These are phyloP conservation scores for Emydoidea blandingii DNA, from an alignment of 2,797 vertebrate genomes.

Conservation along the genomic window DNA sequence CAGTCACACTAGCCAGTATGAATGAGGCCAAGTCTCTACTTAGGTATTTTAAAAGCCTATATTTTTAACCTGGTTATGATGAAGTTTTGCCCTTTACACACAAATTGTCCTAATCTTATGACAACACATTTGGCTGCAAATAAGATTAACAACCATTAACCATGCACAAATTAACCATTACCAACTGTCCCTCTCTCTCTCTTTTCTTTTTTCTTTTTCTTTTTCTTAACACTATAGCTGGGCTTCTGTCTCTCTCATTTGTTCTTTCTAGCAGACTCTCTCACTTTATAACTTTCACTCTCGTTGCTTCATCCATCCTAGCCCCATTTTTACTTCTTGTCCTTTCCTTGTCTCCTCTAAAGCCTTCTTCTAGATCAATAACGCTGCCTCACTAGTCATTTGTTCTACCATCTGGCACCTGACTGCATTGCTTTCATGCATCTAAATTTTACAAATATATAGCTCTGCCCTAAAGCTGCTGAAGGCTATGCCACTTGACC, in stretches of 20 bases:
- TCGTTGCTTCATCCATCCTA: not conserved
- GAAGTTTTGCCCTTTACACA: not conserved
- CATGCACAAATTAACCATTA: not conserved
- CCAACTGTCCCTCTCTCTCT: not conserved
- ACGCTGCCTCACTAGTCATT: not conserved
- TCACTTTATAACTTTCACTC: not conserved
- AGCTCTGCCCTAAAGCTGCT: not conserved
- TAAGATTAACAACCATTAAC: not conserved
- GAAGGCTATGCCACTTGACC: not conserved
- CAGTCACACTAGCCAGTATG: not conserved
- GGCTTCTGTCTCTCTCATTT: not conserved
- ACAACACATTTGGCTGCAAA: not conserved
- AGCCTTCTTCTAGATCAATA: not conserved
- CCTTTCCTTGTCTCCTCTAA: not conserved
- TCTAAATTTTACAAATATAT: not conserved
- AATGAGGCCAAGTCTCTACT: not conserved
- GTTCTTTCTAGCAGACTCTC: not conserved
- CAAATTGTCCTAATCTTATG: not conserved
- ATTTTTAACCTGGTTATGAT: not conserved
- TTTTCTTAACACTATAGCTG: not conserved
- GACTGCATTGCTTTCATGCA: not conserved
- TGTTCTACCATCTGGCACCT: not conserved
- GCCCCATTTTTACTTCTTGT: not conserved
- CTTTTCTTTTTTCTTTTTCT: not conserved
- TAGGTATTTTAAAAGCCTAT: not conserved